Conservation (phyloP, 2,797 vertebrate genomes). For the Chrysocyon brachyurus region DNA sequence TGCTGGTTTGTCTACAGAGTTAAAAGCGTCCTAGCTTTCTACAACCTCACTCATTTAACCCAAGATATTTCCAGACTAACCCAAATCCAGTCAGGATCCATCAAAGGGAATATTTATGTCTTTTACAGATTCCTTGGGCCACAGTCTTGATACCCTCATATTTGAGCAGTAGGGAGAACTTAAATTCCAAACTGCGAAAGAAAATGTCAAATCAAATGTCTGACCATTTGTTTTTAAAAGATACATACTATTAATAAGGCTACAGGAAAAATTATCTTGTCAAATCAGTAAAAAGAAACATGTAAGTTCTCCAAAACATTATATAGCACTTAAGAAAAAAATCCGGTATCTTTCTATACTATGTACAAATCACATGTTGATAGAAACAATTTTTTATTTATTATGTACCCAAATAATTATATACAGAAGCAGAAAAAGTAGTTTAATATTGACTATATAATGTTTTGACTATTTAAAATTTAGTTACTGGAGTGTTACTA, state of each 20-base stretch:
- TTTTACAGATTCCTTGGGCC: neutral
- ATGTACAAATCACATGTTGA: neutral
- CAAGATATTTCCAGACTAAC: slow-evolving; percentile 8
- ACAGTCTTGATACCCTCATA: neutral
- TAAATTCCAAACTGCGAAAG: neutral
- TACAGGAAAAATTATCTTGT: neutral
- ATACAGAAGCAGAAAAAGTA: neutral
- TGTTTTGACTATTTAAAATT: neutral
- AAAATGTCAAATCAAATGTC: neutral
- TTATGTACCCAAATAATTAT: neutral
- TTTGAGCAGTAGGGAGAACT: neutral
- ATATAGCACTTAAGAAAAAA: neutral
- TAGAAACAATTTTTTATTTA: neutral
- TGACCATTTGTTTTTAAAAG: neutral
- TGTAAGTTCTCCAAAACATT: neutral
- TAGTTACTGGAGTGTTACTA: neutral
- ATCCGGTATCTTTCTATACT: neutral
- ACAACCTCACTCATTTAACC: neutral
- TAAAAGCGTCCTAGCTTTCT: neutral
- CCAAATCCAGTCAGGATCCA: neutral
- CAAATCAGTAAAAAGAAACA: neutral
- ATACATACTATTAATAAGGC: neutral
- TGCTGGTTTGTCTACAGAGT: neutral
- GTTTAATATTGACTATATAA: neutral
- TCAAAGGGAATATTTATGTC: neutral